Evolutionary conservation across 2,888 invertebrate species (phyloP).

Genomic region (Stenotaenia linearis): DNA sequence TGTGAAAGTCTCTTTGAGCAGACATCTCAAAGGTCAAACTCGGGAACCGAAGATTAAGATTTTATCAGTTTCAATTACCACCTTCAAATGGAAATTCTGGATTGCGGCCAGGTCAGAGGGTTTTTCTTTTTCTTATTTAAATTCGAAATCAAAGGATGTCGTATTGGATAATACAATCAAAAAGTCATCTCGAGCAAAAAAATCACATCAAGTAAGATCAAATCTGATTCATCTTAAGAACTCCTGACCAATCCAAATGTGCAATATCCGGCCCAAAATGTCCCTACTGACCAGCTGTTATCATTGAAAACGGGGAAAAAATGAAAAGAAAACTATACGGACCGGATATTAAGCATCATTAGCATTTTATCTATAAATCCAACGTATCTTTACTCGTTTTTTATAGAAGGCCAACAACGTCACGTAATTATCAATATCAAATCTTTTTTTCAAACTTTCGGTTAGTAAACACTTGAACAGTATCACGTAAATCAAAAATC

Average conservation of each 20-base stretch:
- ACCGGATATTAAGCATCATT: conserved; percentile 16
- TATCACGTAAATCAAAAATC: neutral
- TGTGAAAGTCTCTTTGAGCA: conserved; percentile 8
- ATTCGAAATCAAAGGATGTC: neutral
- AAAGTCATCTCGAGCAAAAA: neutral
- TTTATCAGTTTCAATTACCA: conserved; percentile 16
- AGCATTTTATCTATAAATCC: neutral
- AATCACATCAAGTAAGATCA: conserved; percentile 1
- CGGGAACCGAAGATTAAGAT: conserved; percentile 16
- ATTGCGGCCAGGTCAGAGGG: neutral
- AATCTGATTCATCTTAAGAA: neutral
- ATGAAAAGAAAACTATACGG: neutral
- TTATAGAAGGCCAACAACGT: neutral
- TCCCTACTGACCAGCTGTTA: conserved; percentile 6
- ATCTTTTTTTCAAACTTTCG: neutral
- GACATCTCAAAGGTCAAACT: conserved; percentile 16
- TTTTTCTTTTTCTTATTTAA: neutral
- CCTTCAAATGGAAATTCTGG: conserved; percentile 3
- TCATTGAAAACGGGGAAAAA: neutral
- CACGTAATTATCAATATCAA: neutral
- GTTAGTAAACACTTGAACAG: neutral
- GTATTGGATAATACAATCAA: conserved; percentile 4
- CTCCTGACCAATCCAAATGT: neutral
- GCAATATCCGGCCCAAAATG: conserved; percentile 3
- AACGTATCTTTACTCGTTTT: neutral